Evolutionary conservation across 2,797 vertebrate genomes (phyloP).

Genomic region (Spea hammondii): DNA sequence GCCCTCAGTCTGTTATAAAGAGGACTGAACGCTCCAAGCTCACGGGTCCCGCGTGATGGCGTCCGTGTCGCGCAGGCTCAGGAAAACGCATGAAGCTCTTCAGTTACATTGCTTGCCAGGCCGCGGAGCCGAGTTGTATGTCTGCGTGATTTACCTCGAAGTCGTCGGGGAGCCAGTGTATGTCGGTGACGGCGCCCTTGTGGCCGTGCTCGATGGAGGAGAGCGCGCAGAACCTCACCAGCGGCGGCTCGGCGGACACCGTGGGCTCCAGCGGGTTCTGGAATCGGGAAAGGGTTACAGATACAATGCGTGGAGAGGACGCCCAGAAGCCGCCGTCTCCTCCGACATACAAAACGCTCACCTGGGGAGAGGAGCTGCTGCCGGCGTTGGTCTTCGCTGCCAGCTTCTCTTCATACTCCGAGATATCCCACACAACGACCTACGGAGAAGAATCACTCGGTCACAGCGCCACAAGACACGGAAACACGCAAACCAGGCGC

Average conservation of each 20-base stretch:
- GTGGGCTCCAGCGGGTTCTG: conserved; percentile 66
- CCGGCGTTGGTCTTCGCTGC: conserved; percentile 58
- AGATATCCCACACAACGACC: conserved; percentile 90
- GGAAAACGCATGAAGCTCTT: too few relatives aligned
- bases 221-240: conserved; percentile 72
- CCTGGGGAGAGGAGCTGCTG: conserved; percentile 55
- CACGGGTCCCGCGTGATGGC: too few relatives aligned
- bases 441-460: conserved; percentile 54
- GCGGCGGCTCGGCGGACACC: conserved; percentile 59
- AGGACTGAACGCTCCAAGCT: too few relatives aligned
- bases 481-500: too few relatives aligned
- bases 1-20: too few relatives aligned
- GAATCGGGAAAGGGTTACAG: neutral
- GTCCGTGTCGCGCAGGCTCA: too few relatives aligned
- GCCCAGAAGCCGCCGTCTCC: too few relatives aligned
- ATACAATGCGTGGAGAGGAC: too few relatives aligned
- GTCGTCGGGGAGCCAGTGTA: conserved; percentile 83
- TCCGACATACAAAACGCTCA: neutral
- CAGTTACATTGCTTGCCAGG: too few relatives aligned
- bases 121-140: too few relatives aligned
- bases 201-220: conserved; percentile 78
- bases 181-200: conserved; percentile 77
- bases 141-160: conserved; percentile 72
- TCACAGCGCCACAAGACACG: too few relatives aligned
- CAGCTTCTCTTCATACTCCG: conserved; percentile 68